These are phyloP conservation scores for Acanthochromis polyacanthus DNA, from an alignment of 2,113 vertebrate genomes.

Conservation along the genomic window DNA sequence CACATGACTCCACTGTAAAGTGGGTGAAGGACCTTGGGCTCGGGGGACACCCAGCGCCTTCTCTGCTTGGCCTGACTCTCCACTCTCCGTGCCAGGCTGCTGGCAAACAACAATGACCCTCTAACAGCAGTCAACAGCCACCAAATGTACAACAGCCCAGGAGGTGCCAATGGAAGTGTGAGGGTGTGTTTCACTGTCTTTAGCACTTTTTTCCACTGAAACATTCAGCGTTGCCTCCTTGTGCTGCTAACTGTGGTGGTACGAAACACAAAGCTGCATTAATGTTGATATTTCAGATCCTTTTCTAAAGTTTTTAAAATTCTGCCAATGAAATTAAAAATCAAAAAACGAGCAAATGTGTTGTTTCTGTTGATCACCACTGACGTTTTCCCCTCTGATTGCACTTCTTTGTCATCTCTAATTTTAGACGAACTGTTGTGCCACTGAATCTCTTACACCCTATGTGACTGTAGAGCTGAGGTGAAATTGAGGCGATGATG, in stretches of 20 bases:
- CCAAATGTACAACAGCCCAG: conserved; percentile 32
- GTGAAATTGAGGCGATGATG: conserved; percentile 11
- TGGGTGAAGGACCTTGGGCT: conserved; percentile 51
- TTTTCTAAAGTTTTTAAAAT: not conserved
- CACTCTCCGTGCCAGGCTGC: conserved; percentile 70
- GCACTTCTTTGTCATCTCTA: not conserved
- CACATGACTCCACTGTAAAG: conserved; percentile 47
- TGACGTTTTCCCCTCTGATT: not conserved
- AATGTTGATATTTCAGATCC: not conserved
- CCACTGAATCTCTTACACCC: not conserved
- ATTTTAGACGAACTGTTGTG: conserved; percentile 7
- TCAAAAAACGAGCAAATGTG: no score
- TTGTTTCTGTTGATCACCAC: no score
- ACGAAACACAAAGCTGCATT: not conserved
- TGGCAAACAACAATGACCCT: conserved; percentile 77
- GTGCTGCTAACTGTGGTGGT: not conserved
- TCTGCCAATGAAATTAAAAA: no score
- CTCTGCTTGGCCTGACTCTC: conserved; percentile 55
- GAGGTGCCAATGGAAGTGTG: conserved; percentile 28
- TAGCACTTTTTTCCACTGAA: conserved; percentile 16
- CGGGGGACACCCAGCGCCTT: conserved; percentile 56
- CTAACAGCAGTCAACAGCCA: conserved; percentile 65
- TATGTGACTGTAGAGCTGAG: conserved; percentile 4
- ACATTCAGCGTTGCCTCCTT: not conserved
- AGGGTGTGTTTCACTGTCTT: conserved; percentile 25